Conservation (phyloP, 2,113 vertebrate genomes). For the Limanda limanda region DNA sequence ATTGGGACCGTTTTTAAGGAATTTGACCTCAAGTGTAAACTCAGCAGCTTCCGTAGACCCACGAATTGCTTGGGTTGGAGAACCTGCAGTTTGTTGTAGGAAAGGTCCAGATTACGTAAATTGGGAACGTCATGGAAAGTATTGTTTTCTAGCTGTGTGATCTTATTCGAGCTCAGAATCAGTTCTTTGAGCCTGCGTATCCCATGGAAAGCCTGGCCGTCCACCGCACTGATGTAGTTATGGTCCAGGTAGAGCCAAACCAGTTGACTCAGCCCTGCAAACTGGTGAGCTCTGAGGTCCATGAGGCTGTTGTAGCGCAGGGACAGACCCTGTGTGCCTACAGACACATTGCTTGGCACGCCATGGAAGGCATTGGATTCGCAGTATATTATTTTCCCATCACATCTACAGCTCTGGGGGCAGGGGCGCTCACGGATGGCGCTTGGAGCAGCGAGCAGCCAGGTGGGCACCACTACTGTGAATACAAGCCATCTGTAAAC, state of each 20-base stretch:
- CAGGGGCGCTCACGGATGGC: conserved; percentile 91
- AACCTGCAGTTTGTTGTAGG: conserved; percentile 95
- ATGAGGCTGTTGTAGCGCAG: conserved; percentile 97
- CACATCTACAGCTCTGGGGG: conserved; percentile 94
- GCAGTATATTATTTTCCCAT: conserved; percentile 98
- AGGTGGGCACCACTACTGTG: conserved; percentile 80
- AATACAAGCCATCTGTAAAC: conserved; percentile 86
- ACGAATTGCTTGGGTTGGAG: conserved; percentile 92
- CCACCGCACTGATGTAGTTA: conserved; percentile 93
- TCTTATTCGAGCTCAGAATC: conserved; percentile 97
- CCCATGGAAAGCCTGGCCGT: conserved; percentile 93
- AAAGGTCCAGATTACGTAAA: conserved; percentile 96
- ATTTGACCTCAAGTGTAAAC: conserved; percentile 95
- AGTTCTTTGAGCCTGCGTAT: conserved; percentile 95
- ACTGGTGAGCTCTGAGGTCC: conserved; percentile 91
- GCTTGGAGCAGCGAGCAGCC: conserved; percentile 83
- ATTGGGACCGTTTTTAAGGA: conserved; percentile 92
- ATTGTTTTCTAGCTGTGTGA: conserved; percentile 90
- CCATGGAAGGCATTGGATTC: conserved; percentile 95
- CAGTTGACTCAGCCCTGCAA: conserved; percentile 93
- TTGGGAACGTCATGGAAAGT: conserved; percentile 95
- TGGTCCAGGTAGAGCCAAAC: conserved; percentile 99
- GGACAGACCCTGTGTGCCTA: conserved; percentile 94
- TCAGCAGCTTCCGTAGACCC: conserved; percentile 93
- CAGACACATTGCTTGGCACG: conserved; percentile 94